A percentile compares a stretch with the other conserved stretches of the same genome.
Conservation (phyloP, 2,888 invertebrate species). For the Oithona nana region DNA sequence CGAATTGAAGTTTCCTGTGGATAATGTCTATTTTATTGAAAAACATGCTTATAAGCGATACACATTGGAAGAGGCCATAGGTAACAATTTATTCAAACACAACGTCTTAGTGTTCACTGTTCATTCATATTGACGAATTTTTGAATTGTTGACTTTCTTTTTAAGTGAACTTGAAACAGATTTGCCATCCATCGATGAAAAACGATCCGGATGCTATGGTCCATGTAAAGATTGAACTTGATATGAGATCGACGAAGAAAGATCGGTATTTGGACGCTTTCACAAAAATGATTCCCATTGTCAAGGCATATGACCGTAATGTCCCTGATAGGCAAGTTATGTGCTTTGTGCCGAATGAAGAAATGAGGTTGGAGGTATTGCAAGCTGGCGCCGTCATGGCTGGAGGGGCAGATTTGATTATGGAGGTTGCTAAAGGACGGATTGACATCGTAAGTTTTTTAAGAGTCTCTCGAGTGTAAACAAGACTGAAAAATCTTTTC, state of each 20-base stretch:
- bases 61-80: not conserved
- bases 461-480: no score
- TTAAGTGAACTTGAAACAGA: not conserved
- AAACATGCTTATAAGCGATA: not conserved
- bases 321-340: slow-evolving; percentile 1
- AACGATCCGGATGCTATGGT: not conserved
- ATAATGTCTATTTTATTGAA: not conserved
- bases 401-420: slow-evolving; percentile 14
- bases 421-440: slow-evolving; percentile 12
- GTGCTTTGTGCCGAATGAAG: slow-evolving; percentile 9
- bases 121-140: no score
- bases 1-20: not conserved
- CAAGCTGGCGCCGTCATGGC: slow-evolving; percentile 5
- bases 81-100: no score
- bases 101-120: no score
- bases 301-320: not conserved
- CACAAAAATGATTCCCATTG: slow-evolving; percentile 9
- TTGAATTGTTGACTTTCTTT: no score
- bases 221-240: not conserved
- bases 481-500: no score
- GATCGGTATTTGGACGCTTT: slow-evolving; percentile 12
- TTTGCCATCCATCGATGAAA: not conserved
- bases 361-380: not conserved
- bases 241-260: not conserved
- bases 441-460: not conserved